phyloP scores from a whole-genome alignment of 1,140 invertebrate genomes.

The Drosophila bifasciata region DNA sequence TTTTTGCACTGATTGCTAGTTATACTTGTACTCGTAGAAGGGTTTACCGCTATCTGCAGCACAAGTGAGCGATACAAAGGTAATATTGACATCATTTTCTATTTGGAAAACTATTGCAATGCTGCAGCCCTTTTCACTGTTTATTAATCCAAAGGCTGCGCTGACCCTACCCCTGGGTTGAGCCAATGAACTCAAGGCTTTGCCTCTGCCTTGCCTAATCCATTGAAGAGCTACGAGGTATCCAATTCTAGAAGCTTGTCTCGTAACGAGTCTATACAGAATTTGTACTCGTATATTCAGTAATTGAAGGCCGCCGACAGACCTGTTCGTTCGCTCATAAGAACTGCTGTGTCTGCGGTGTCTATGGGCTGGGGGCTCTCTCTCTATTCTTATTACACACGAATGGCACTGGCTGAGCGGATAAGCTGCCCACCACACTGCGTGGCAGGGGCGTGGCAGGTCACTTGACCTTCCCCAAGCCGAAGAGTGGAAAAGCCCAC shows the following conservation, averaged over 20 bases:
- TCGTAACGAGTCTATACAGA: constrained; percentile 1
- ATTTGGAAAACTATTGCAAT: constrained; percentile 13
- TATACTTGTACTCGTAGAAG: too few relatives aligned
- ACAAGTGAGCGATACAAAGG: neutral
- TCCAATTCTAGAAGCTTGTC: constrained; percentile 22
- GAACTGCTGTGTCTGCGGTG: constrained; percentile 44
- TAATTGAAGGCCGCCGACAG: constrained; percentile 38
- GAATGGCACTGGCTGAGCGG: constrained; percentile 78
- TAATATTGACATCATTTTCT: constrained; percentile 8
- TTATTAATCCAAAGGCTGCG: constrained; percentile 27
- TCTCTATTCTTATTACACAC: constrained; percentile 54
- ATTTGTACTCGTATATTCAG: constrained; percentile 12
- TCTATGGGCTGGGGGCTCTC: constrained; percentile 31
- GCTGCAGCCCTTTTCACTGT: neutral
- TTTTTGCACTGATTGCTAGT: too few relatives aligned
- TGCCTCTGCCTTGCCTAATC: constrained; percentile 23
- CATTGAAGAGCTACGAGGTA: constrained; percentile 15
- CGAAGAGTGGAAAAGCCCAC: constrained; percentile 35
- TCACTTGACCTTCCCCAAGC: constrained; percentile 63
- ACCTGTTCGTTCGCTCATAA: constrained; percentile 20
- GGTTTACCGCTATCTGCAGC: neutral
- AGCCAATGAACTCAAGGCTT: constrained; percentile 27
- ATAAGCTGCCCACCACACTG: constrained; percentile 62
- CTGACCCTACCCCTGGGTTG: constrained; percentile 19
- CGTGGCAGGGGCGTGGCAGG: constrained; percentile 28